Base-by-base conservation (phyloP, 2,888 invertebrate species). In the Habroteleia sp. region DNA sequence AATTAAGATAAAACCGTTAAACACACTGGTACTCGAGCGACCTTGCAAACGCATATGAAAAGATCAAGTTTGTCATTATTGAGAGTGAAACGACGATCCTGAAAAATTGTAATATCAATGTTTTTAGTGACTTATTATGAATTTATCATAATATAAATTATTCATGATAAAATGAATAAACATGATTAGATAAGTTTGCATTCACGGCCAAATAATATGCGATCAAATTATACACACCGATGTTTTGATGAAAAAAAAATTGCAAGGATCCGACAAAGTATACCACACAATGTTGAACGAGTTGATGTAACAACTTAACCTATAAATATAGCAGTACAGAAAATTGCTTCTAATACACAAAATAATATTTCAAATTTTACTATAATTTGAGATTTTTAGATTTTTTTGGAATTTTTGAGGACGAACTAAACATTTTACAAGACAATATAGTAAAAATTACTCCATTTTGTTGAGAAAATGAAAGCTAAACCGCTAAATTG, bases 41-140 rank as follows among this genome's bases (percentile, higher is more conserved):
- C 63, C 63, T 63, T 63, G 23, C 37, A 13, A 29, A 20, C 31
- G 17, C 27, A 10, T 6, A 39, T 29, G 50, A 39, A 27, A 48
- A 50, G 63, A 41, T 50, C 50, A 62, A 39, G 41, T 50, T 63
- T 52, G 63, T 63, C 42, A 50, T 63, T 63, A 52, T 63, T 29
- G 27, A 48, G 62, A 62, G 41, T 50, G 46, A 60, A 37, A 62
- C 39, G 27, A 29, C 31, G 50, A 62, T 50, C 41, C 33, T 50
- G 48, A 41, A 48, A 62, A 60, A 4, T 60, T n/a, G n/a, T n/a
- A n/a, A n/a, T n/a, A n/a, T n/a, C n/a, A n/a, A n/a, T n/a, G n/a
- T n/a, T n/a, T n/a, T n/a, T n/a, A n/a, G n/a, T n/a, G n/a, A n/a
- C n/a, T n/a, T n/a, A n/a, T 58, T 17, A 4, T 17, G 8, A 4